Percentiles rank a stretch among this genome's conserved stretches.
These are phyloP conservation scores for Apaloderma vittatum DNA, from an alignment of 2,113 vertebrate species.

Conservation along the genomic window DNA sequence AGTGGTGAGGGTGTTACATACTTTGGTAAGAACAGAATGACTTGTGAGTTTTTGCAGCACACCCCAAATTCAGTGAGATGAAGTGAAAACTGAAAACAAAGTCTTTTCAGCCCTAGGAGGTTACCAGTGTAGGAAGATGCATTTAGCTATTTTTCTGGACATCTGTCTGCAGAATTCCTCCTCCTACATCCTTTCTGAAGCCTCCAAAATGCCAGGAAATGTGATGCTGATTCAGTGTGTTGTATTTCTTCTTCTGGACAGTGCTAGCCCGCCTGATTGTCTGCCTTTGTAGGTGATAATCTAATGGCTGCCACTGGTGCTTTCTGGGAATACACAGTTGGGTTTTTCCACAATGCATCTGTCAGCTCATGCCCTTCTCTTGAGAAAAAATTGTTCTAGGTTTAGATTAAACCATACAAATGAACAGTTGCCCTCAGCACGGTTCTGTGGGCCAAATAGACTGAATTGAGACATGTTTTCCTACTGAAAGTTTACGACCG, in stretches of 20 bases:
- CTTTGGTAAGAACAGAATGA: not conserved
- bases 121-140: not conserved
- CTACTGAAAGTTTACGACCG: not conserved
- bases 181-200: not conserved
- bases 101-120: not conserved
- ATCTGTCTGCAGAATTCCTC: not conserved
- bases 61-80: not conserved
- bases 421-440: accelerated
- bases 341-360: not conserved
- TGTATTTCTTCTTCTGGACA: not conserved
- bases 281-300: not conserved
- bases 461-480: not conserved
- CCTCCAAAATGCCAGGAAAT: not conserved
- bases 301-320: not conserved
- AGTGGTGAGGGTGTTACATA: not conserved
- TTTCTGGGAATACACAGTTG: not conserved
- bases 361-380: not conserved
- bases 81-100: not conserved
- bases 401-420: not conserved
- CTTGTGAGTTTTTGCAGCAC: not conserved
- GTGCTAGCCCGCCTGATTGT: not conserved
- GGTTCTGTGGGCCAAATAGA: not conserved
- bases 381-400: not conserved
- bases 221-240: accelerated
- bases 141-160: not conserved